Evolutionary conservation across 1,140 invertebrate species (phyloP).

Genomic region (Cydia strobilella): DNA sequence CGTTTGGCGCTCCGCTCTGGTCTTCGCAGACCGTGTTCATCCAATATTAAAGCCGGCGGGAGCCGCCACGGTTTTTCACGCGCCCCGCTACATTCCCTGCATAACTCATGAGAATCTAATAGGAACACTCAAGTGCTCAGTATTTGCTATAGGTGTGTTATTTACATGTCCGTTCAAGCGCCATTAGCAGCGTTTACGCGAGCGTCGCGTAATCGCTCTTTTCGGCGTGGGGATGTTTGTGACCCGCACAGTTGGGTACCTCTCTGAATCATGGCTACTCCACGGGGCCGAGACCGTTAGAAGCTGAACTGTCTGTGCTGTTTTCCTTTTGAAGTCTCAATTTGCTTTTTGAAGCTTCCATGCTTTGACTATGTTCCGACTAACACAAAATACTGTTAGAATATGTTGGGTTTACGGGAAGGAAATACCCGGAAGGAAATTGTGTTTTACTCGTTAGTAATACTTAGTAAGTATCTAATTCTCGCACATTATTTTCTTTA

Average conservation of each 20-base stretch:
- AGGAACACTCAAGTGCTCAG: constrained; percentile 60
- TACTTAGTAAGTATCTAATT: background rate
- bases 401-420: background rate
- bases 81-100: constrained; percentile 62
- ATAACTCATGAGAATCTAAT: constrained; percentile 75
- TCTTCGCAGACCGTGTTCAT: constrained; percentile 61
- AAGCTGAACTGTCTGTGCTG: constrained; percentile 9
- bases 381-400: background rate
- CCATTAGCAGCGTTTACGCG: constrained; percentile 51
- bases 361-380: background rate
- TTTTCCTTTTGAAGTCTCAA: constrained; percentile 3
- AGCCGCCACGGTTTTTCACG: constrained; percentile 68
- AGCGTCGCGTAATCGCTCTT: constrained; percentile 32
- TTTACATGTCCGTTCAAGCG: constrained; percentile 63
- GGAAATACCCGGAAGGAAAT: background rate
- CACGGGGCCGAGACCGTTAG: background rate
- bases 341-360: constrained; percentile 7
- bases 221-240: constrained; percentile 35
- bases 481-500: too few species aligned
- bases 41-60: constrained; percentile 67
- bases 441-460: background rate
- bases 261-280: constrained; percentile 28
- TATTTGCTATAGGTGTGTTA: constrained; percentile 58
- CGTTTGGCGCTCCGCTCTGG: constrained; percentile 46
- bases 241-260: background rate